These are phyloP conservation scores for Scaptomyza hsui DNA, from an alignment of 1,140 invertebrate species.

Conservation along the genomic window DNA sequence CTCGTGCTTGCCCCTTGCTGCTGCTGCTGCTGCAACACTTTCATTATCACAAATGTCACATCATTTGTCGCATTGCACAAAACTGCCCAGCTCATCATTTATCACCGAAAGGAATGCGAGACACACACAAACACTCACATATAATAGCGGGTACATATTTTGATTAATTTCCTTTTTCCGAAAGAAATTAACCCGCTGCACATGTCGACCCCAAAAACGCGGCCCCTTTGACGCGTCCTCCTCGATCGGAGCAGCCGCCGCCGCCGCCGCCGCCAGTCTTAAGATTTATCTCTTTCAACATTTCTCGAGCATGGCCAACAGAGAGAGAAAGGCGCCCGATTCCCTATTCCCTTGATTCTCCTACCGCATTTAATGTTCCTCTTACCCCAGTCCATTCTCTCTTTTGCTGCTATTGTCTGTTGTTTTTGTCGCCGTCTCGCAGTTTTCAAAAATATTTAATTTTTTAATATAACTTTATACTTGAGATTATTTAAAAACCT, in stretches of 20 bases:
- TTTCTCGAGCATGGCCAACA: slow-evolving; percentile 69
- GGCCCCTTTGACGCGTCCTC: slow-evolving; percentile 69
- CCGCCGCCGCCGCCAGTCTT: slow-evolving; percentile 13
- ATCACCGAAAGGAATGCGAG: slow-evolving; percentile 75
- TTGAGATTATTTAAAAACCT: too few species aligned
- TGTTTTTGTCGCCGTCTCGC: slow-evolving; percentile 14
- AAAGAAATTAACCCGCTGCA: slow-evolving; percentile 83
- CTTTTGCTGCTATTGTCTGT: background rate
- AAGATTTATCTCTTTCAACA: slow-evolving; percentile 78
- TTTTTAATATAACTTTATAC: slow-evolving; percentile 64
- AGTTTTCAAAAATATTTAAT: slow-evolving; percentile 38
- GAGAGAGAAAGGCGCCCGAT: slow-evolving; percentile 5
- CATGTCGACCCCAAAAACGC: slow-evolving; percentile 62
- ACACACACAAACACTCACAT: slow-evolving; percentile 13
- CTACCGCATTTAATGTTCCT: background rate
- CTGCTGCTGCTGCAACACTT: slow-evolving; percentile 62
- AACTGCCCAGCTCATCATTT: slow-evolving; percentile 75
- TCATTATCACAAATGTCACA: slow-evolving; percentile 81
- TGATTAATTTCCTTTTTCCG: slow-evolving; percentile 84
- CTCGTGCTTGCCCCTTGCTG: slow-evolving; percentile 14
- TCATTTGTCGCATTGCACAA: slow-evolving; percentile 81
- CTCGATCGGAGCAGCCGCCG: slow-evolving; percentile 38
- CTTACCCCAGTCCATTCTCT: background rate
- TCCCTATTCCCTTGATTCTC: background rate
- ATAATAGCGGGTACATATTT: slow-evolving; percentile 59